A percentile compares a stretch with the other conserved stretches of the same genome.
Conservation (phyloP, 2,113 vertebrate species). For the Pimephales promelas region DNA sequence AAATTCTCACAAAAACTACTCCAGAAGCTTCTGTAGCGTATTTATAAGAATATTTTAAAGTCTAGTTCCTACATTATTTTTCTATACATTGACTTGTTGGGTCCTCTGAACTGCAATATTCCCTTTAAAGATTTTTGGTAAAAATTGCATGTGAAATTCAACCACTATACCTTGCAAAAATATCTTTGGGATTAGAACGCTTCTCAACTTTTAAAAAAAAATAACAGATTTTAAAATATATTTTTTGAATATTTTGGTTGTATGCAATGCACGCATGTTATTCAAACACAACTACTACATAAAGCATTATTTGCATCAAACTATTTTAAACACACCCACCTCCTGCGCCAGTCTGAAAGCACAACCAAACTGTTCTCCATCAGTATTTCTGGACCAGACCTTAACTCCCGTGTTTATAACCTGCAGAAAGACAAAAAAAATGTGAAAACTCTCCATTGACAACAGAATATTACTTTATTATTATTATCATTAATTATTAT, state of each 20-base stretch:
- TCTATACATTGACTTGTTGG: too few species aligned
- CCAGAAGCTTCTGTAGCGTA: too few species aligned
- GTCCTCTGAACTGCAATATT: too few species aligned
- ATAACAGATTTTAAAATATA: background rate
- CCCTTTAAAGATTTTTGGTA: too few species aligned
- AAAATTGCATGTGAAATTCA: constrained; percentile 3
- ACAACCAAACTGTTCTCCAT: constrained; percentile 93
- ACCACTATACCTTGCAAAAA: background rate
- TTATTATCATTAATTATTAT: background rate
- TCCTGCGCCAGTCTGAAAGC: constrained; percentile 96
- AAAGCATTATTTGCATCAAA: background rate
- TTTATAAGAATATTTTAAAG: too few species aligned
- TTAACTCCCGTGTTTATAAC: constrained; percentile 97
- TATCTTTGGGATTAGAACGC: background rate
- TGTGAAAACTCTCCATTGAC: too few species aligned
- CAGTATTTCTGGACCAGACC: constrained; percentile 93
- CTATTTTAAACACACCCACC: constrained; percentile 72
- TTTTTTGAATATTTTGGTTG: background rate
- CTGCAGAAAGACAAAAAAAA: constrained; percentile 67
- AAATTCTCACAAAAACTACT: too few species aligned
- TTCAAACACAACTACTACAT: background rate
- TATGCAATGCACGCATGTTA: background rate
- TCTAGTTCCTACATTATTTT: too few species aligned
- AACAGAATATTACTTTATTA: background rate
- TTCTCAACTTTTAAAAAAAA: background rate